These are phyloP conservation scores for Phenganax stokvisi DNA, from an alignment of 92 coral and sea anemone genomes.

Conservation along the genomic window DNA sequence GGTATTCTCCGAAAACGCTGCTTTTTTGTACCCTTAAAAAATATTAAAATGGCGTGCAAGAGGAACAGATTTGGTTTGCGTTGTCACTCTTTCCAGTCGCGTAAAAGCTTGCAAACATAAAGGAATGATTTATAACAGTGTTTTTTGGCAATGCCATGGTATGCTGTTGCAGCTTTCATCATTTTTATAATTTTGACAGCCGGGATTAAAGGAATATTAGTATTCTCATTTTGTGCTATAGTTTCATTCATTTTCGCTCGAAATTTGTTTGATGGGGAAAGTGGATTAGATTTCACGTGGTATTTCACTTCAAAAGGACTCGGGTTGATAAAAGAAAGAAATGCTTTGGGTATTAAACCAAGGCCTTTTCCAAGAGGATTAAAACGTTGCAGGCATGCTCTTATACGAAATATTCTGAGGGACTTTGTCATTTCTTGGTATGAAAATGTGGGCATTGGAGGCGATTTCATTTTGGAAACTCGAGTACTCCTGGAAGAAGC, in stretches of 20 bases:
- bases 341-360: not conserved
- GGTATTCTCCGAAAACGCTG: not conserved
- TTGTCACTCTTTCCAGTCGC: not conserved
- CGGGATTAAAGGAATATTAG: slow-evolving; percentile 1
- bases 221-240: slow-evolving; percentile 22
- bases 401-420: slow-evolving; percentile 59
- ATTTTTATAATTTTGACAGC: not conserved
- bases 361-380: slow-evolving; percentile 58
- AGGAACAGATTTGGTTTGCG: not conserved
- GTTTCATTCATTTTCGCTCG: slow-evolving; percentile 23
- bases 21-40: not conserved
- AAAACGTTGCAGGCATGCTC: slow-evolving; percentile 48
- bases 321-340: not conserved
- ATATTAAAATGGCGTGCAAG: slow-evolving; percentile 12
- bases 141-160: slow-evolving; percentile 37
- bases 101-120: slow-evolving; percentile 15
- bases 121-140: slow-evolving; percentile 3
- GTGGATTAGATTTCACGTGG: not conserved
- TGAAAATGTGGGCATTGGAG: slow-evolving; percentile 73
- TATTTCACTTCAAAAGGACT: slow-evolving; percentile 1
- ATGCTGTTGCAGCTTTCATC: slow-evolving; percentile 3
- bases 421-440: slow-evolving; percentile 86
- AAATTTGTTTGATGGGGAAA: not conserved
- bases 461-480: slow-evolving; percentile 62
- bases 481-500: slow-evolving; percentile 58